Percentiles rank a stretch among this genome's conserved stretches.
phyloP scores from a whole-genome alignment of 2,888 invertebrate species.

The Cataglyphis livida region DNA sequence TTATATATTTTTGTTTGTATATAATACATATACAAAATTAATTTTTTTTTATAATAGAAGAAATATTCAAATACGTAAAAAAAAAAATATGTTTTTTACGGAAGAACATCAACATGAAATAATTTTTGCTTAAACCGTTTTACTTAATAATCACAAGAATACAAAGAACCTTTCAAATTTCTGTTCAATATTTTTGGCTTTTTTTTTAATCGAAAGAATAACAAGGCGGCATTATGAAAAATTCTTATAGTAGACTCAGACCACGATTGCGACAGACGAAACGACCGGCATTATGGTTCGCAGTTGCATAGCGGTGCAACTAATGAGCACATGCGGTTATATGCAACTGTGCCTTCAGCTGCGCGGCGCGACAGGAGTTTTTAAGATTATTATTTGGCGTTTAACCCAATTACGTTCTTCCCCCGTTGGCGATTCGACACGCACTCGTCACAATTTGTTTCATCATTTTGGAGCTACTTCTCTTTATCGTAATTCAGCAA shows the following conservation, averaged over 20 bases:
- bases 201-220: neutral
- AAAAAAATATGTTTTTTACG: neutral
- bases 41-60: neutral
- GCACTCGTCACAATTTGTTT: conserved; percentile 49
- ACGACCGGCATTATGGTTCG: conserved; percentile 61
- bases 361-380: conserved; percentile 4
- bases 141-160: neutral
- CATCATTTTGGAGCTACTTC: conserved; percentile 31
- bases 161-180: neutral
- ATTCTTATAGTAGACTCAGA: conserved; percentile 66
- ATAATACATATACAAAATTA: neutral
- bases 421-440: neutral
- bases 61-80: neutral
- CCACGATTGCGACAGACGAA: conserved; percentile 63
- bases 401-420: conserved; percentile 69
- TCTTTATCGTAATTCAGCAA: neutral
- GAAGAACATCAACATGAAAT: neutral
- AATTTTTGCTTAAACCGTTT: neutral
- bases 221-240: conserved; percentile 50
- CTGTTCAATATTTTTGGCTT: neutral
- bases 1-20: too few relatives aligned
- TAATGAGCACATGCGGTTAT: conserved; percentile 51
- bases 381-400: conserved; percentile 60
- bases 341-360: conserved; percentile 35
- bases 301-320: conserved; percentile 42